Percentiles rank a stretch among this genome's conserved stretches.
These are phyloP conservation scores for Zaprionus lineosus DNA, from an alignment of 2,888 invertebrate species.

Conservation along the genomic window DNA sequence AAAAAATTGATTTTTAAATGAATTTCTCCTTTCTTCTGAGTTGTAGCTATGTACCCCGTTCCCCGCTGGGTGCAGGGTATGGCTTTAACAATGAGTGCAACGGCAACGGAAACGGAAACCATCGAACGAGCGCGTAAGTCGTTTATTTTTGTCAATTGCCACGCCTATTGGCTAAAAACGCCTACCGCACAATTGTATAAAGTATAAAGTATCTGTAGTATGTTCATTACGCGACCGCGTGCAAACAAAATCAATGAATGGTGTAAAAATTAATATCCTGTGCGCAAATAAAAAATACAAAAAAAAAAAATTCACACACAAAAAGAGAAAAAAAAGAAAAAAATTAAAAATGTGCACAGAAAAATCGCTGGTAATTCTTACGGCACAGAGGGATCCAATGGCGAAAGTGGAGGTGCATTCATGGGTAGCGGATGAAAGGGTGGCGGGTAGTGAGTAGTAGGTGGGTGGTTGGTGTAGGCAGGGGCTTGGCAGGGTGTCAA, in stretches of 20 bases:
- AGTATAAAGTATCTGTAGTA: slow-evolving; percentile 17
- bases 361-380: slow-evolving; percentile 50
- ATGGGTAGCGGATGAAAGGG: background rate
- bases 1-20: no score
- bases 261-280: slow-evolving; percentile 82
- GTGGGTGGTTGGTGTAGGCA: background rate
- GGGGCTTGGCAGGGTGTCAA: slow-evolving; percentile 7
- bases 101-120: slow-evolving; percentile 58
- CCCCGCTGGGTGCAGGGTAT: slow-evolving; percentile 13
- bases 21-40: no score
- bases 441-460: background rate
- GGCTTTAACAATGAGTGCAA: background rate
- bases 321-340: slow-evolving; percentile 2
- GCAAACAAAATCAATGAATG: slow-evolving; percentile 79
- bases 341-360: slow-evolving; percentile 6
- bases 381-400: slow-evolving; percentile 15
- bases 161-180: slow-evolving; percentile 8
- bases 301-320: slow-evolving; percentile 39
- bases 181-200: background rate
- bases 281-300: slow-evolving; percentile 46
- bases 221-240: slow-evolving; percentile 63
- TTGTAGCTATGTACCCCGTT: no score
- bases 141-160: slow-evolving; percentile 20
- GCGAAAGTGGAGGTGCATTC: no score
- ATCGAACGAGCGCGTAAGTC: slow-evolving; percentile 24